Percentiles rank a stretch among this genome's conserved stretches.
These are phyloP conservation scores for Camponotus vicinus DNA, from an alignment of 1,140 invertebrate genomes.

Conservation along the genomic window DNA sequence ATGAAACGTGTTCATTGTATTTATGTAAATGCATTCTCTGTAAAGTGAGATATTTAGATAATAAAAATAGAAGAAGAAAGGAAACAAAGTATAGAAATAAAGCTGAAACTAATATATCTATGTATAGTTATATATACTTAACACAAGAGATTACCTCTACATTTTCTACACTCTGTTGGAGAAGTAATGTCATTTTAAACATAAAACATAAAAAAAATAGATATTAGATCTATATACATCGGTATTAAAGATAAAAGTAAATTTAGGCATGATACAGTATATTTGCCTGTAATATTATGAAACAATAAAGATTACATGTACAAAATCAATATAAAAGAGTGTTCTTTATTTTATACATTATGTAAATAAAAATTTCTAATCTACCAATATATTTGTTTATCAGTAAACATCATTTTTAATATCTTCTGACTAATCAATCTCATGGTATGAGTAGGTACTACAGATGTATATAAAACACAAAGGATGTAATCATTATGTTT, in stretches of 20 bases:
- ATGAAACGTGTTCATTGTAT: not conserved
- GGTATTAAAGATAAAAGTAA: not conserved
- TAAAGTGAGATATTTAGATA: not conserved
- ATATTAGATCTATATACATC: not conserved
- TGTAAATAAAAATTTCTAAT: not conserved
- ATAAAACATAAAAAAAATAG: not conserved
- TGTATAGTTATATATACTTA: not conserved
- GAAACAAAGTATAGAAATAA: not conserved
- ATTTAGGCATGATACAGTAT: not conserved
- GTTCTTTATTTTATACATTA: slow-evolving; percentile 40
- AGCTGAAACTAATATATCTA: not conserved
- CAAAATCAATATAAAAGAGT: not conserved
- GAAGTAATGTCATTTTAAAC: too few species aligned
- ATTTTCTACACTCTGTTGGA: not conserved
- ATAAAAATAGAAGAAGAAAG: not conserved
- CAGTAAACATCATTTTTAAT: slow-evolving; percentile 85
- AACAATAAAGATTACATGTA: not conserved
- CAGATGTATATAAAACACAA: slow-evolving; percentile 89
- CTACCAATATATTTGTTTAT: slow-evolving; percentile 87
- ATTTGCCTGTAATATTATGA: not conserved
- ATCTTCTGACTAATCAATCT: slow-evolving; percentile 86
- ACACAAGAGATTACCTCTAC: not conserved
- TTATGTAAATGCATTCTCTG: not conserved
- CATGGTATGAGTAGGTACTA: slow-evolving; percentile 90
- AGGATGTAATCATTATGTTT: slow-evolving; percentile 88